Evolutionary conservation across 2,113 vertebrate species (phyloP).

Genomic region (Eurystomus gularis): DNA sequence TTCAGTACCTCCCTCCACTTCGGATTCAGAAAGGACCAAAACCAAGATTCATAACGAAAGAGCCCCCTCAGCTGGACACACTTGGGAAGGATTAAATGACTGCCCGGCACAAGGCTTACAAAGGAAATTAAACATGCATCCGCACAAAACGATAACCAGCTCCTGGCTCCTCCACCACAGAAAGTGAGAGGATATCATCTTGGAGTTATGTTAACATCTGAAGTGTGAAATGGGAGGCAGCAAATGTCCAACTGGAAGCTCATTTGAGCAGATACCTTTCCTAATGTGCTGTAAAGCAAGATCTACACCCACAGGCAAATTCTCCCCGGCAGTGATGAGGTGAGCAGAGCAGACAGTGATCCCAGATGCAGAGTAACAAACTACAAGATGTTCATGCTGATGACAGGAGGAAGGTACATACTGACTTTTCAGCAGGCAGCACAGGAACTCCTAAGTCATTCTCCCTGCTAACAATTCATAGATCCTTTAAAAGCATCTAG

Average conservation of each 20-base stretch:
- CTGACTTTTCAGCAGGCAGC: neutral
- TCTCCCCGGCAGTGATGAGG: neutral
- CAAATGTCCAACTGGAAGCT: neutral
- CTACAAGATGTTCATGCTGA: neutral
- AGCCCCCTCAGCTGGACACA: slow-evolving; percentile 52
- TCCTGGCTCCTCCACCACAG: neutral
- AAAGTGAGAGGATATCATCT: neutral
- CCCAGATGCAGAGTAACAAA: neutral
- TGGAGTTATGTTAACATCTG: neutral
- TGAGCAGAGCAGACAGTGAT: neutral
- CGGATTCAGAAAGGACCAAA: neutral
- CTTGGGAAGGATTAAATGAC: neutral
- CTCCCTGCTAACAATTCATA: neutral
- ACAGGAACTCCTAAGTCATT: neutral
- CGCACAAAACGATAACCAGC: accelerated
- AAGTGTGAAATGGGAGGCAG: neutral
- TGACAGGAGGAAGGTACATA: neutral
- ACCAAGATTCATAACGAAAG: neutral
- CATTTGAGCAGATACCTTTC: neutral
- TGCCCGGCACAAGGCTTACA: neutral
- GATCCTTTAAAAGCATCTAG: neutral
- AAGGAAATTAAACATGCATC: neutral
- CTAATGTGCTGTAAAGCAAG: neutral
- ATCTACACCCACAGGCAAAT: neutral
- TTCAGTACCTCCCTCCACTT: neutral